Evolutionary conservation across 2,113 vertebrate genomes (phyloP).

Genomic region (Lagopus muta): DNA sequence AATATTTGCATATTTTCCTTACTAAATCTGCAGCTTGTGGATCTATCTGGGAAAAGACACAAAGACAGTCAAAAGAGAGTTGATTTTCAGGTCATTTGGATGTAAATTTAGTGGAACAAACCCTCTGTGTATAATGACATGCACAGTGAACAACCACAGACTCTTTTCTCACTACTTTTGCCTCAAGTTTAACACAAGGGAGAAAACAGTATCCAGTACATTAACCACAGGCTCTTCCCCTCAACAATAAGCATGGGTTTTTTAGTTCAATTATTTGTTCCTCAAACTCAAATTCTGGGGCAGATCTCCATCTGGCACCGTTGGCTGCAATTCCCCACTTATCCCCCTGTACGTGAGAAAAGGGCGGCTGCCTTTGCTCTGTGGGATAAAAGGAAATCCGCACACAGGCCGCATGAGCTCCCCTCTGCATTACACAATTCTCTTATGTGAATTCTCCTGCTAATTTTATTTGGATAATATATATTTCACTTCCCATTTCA

Average conservation of each 20-base stretch:
- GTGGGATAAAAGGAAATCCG: not conserved
- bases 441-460: not conserved
- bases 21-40: not conserved
- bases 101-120: not conserved
- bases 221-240: not conserved
- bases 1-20: not conserved
- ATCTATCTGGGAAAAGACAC: not conserved
- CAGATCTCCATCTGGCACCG: slow-evolving; percentile 7
- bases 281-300: not conserved
- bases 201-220: not conserved
- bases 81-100: not conserved
- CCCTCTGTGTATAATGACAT: not conserved
- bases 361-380: not conserved
- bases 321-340: not conserved
- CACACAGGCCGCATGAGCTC: not conserved
- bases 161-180: not conserved
- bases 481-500: slow-evolving; percentile 3
- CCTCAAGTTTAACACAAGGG: not conserved
- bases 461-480: not conserved
- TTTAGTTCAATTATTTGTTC: not conserved
- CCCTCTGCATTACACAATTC: not conserved
- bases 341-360: not conserved
- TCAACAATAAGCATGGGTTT: not conserved
- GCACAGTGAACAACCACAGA: rapidly evolving
- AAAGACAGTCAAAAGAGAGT: not conserved